phyloP scores from a whole-genome alignment of 2,888 invertebrate species.

The Xestia xanthographa region DNA sequence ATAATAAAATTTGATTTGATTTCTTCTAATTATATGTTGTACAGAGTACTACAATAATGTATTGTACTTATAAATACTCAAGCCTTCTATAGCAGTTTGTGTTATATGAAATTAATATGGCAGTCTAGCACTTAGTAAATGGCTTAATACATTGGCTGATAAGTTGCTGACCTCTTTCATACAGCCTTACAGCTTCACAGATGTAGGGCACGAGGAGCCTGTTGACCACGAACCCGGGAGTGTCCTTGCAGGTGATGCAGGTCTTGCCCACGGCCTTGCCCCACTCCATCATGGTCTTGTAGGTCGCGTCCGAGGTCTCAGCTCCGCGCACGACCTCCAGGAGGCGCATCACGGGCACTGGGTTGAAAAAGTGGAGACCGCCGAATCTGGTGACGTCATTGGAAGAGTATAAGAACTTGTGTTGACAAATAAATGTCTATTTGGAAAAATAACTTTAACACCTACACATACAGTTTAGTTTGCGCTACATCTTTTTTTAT shows the following conservation, averaged over 20 bases:
- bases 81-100: not conserved
- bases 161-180: slow-evolving; percentile 92
- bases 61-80: not conserved
- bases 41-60: no score
- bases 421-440: not conserved
- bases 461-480: not conserved
- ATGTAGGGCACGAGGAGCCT: slow-evolving; percentile 96
- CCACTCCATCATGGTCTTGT: slow-evolving; percentile 93
- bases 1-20: no score
- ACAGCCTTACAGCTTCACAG: slow-evolving; percentile 95
- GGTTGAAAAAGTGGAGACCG: slow-evolving; percentile 98
- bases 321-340: slow-evolving; percentile 95
- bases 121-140: not conserved
- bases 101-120: no score
- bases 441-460: not conserved
- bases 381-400: slow-evolving; percentile 89
- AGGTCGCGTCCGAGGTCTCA: slow-evolving; percentile 95
- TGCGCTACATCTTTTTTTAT: not conserved
- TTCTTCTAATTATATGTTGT: no score
- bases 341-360: slow-evolving; percentile 97
- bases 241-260: slow-evolving; percentile 97
- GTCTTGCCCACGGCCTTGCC: slow-evolving; percentile 95
- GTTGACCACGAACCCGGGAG: slow-evolving; percentile 98
- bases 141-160: not conserved
- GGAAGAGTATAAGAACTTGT: not conserved